Conservation (phyloP, 1,140 invertebrate species). For the Idris sp. region DNA sequence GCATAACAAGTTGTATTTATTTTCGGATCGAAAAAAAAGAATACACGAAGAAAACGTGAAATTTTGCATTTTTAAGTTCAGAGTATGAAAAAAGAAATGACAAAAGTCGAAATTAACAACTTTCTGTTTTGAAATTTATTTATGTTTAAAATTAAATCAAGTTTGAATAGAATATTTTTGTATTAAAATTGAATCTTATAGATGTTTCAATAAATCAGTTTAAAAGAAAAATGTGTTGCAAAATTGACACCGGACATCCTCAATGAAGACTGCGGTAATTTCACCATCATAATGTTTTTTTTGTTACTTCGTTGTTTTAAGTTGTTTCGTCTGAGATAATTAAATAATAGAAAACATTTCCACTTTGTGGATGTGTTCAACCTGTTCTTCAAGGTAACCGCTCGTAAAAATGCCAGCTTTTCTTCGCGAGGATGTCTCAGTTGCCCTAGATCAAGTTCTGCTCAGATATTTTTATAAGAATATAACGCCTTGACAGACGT, state of each 20-base stretch:
- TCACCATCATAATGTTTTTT: slow-evolving; percentile 11
- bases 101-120: no score
- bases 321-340: slow-evolving; percentile 19
- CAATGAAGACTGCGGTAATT: slow-evolving; percentile 16
- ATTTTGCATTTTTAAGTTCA: no score
- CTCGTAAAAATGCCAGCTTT: slow-evolving; percentile 49
- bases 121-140: no score
- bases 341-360: slow-evolving; percentile 47
- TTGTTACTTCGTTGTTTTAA: neutral
- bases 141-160: no score
- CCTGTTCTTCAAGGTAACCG: slow-evolving; percentile 48
- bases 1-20: slow-evolving; percentile 8
- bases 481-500: slow-evolving; percentile 10
- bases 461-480: slow-evolving; percentile 58
- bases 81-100: no score
- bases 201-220: no score
- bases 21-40: neutral
- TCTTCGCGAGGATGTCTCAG: slow-evolving; percentile 51
- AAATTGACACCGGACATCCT: slow-evolving; percentile 10
- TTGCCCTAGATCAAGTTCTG: slow-evolving; percentile 63
- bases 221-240: neutral
- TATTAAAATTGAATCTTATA: no score
- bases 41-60: no score
- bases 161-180: no score
- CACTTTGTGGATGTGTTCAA: slow-evolving; percentile 18